Conservation (phyloP, 2,113 vertebrate species). For the Marmota flaviventris region DNA sequence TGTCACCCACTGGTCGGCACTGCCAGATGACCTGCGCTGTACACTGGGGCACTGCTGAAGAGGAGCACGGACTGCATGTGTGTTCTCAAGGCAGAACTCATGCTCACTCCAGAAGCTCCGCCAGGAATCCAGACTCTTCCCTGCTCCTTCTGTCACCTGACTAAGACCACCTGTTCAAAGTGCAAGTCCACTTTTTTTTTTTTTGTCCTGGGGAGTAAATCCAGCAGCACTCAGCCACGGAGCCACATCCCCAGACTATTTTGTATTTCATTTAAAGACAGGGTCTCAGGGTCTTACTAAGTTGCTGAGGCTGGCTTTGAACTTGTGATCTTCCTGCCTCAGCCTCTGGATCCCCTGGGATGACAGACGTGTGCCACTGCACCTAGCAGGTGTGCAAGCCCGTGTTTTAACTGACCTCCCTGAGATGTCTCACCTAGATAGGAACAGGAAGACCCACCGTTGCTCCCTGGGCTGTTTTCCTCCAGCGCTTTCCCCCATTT, state of each 20-base stretch:
- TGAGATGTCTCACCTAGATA: background rate
- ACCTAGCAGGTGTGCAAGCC: background rate
- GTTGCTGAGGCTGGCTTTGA: too few relatives aligned
- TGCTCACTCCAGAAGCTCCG: background rate
- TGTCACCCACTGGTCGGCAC: conserved; percentile 4
- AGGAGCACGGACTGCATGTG: background rate
- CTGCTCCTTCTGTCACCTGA: background rate
- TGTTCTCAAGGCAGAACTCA: background rate
- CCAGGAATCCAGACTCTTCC: background rate
- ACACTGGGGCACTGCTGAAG: conserved; percentile 26
- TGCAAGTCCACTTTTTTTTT: background rate
- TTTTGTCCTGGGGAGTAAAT: too few relatives aligned
- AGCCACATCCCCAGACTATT: too few relatives aligned
- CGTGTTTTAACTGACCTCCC: background rate
- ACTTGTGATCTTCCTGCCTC: too few relatives aligned
- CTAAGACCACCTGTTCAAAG: background rate
- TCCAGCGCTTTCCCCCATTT: background rate
- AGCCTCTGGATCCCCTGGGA: too few relatives aligned
- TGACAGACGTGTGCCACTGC: too few relatives aligned
- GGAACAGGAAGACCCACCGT: background rate
- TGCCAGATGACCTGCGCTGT: conserved; percentile 16
- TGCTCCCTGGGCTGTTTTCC: background rate
- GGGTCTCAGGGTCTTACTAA: too few relatives aligned
- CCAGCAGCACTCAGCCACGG: too few relatives aligned
- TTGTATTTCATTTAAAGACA: too few relatives aligned